phyloP scores from a whole-genome alignment of 35 echinoderm and acorn worm species.

The Antedon bifida region DNA sequence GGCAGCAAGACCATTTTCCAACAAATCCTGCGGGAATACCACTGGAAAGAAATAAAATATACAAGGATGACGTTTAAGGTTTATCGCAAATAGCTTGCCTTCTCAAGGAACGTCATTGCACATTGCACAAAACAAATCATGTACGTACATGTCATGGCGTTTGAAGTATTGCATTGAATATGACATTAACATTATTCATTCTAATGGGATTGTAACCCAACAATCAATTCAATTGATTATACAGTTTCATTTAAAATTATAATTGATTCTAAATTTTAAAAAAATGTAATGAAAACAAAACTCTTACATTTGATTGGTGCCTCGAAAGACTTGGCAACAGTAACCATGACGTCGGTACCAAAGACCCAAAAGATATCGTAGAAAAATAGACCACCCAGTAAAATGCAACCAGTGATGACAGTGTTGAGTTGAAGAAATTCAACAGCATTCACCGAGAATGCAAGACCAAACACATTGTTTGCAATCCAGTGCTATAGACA shows the following conservation, averaged over 20 bases:
- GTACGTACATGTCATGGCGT: too few species aligned
- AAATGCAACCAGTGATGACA: slow-evolving; percentile 85
- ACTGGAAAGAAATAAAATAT: slow-evolving; percentile 27
- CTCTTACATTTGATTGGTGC: slow-evolving; percentile 99
- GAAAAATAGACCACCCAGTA: slow-evolving; percentile 79
- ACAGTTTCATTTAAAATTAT: too few species aligned
- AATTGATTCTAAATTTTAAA: too few species aligned
- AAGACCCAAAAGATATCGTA: slow-evolving; percentile 99
- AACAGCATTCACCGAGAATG: slow-evolving; percentile 84
- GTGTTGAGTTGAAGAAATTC: slow-evolving; percentile 92
- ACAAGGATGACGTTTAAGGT: not conserved
- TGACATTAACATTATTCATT: too few species aligned
- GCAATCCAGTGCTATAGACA: slow-evolving; percentile 81
- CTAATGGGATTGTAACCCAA: too few species aligned
- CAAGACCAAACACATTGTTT: slow-evolving; percentile 93
- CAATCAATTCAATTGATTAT: too few species aligned
- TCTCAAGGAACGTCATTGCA: too few species aligned
- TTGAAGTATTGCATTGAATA: too few species aligned
- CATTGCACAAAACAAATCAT: too few species aligned
- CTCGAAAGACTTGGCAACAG: slow-evolving; percentile 96
- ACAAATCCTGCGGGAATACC: slow-evolving; percentile 94
- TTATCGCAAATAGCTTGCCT: too few species aligned
- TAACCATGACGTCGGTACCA: slow-evolving; percentile 95
- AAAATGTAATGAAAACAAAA: not conserved
- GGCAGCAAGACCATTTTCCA: slow-evolving; percentile 85